Evolutionary conservation across 2,113 vertebrate species (phyloP).

Genomic region (Argyrosomus japonicus): DNA sequence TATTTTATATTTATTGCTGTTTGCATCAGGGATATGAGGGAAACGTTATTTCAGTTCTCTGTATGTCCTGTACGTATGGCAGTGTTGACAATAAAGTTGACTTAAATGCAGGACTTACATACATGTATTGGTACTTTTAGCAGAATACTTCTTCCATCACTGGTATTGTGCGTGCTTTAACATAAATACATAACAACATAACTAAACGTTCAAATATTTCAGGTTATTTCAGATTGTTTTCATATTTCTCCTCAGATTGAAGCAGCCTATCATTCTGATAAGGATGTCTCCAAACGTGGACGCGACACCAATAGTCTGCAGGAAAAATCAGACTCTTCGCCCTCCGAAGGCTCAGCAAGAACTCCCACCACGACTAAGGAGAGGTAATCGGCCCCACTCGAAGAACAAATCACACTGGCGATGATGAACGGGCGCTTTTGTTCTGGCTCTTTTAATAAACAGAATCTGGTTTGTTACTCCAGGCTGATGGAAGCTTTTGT

Average conservation of each 20-base stretch:
- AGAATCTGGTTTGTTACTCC: constrained; percentile 34
- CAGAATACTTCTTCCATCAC: no score
- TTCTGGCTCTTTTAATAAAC: constrained; percentile 3
- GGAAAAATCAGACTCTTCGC: background rate
- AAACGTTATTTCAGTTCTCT: no score
- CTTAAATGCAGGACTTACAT: no score
- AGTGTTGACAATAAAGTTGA: no score
- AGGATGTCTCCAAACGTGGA: constrained; percentile 39
- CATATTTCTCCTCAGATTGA: constrained; percentile 24
- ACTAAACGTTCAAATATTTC: background rate
- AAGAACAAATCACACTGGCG: background rate
- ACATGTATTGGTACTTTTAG: no score
- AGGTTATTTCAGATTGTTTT: background rate
- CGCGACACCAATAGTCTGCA: background rate
- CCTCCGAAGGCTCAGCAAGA: constrained; percentile 1
- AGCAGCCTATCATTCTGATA: constrained; percentile 22
- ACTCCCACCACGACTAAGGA: background rate
- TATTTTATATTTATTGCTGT: no score
- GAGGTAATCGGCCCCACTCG: constrained; percentile 24
- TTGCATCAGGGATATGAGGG: no score
- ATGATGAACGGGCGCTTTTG: background rate
- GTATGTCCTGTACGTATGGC: no score
- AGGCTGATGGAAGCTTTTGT: constrained; percentile 83
- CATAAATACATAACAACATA: background rate
- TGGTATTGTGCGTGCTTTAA: background rate